Evolutionary conservation across 2,797 vertebrate genomes (phyloP).

Genomic region (Myripristis murdjan): DNA sequence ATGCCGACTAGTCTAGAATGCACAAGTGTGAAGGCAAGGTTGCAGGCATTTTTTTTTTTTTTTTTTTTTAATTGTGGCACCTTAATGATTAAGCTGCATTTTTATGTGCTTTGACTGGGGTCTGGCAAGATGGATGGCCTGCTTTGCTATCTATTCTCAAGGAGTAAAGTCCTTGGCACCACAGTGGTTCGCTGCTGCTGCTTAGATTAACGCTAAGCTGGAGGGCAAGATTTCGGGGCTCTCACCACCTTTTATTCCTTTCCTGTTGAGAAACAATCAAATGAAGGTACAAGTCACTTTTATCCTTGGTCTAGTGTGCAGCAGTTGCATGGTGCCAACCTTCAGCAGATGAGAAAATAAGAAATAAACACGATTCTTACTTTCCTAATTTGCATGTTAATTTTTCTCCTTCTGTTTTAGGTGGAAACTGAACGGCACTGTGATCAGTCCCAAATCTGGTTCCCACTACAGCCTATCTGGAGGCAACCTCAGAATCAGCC

Average conservation of each 20-base stretch:
- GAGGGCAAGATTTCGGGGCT: constrained; percentile 52
- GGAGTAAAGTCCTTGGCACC: constrained; percentile 73
- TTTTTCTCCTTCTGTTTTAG: constrained; percentile 73
- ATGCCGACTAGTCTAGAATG: constrained; percentile 62
- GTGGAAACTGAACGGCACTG: constrained; percentile 95
- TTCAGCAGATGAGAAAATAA: background rate
- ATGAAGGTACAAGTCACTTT: constrained; percentile 26
- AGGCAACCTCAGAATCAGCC: constrained; percentile 94
- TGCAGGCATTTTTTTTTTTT: constrained; percentile 78
- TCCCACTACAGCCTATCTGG: constrained; percentile 93
- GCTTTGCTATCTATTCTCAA: constrained; percentile 73
- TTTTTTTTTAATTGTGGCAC: constrained; percentile 84
- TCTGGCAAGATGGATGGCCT: constrained; percentile 83
- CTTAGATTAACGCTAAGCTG: constrained; percentile 71
- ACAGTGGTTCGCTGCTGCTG: constrained; percentile 67
- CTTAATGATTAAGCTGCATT: constrained; percentile 81
- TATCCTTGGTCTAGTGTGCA: constrained; percentile 13
- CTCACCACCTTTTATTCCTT: constrained; percentile 43
- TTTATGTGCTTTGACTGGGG: constrained; percentile 81
- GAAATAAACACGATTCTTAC: constrained; percentile 26
- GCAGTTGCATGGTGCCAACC: constrained; percentile 1
- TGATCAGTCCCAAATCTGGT: constrained; percentile 89
- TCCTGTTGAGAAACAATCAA: constrained; percentile 40
- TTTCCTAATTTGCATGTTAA: constrained; percentile 41
- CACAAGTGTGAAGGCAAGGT: constrained; percentile 67